A percentile compares a stretch with the other conserved stretches of the same genome.
Conservation (phyloP, 35 echinoderm and acorn worm genomes). For the Heliocidaris erythrogramma region DNA sequence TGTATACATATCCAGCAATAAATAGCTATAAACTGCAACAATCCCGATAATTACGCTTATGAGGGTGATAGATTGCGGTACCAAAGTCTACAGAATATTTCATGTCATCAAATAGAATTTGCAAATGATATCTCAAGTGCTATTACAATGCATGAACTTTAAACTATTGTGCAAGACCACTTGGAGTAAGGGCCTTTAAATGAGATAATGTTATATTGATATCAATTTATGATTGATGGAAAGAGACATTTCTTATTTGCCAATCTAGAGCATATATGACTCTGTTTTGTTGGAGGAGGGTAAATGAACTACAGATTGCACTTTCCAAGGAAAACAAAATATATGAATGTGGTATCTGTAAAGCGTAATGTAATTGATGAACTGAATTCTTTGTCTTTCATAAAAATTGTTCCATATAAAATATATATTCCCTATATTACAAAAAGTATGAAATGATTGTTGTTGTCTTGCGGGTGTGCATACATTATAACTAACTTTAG, state of each 20-base stretch:
- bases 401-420: neutral
- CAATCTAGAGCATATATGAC: neutral
- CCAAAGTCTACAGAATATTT: neutral
- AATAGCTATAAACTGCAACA: neutral
- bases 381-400: neutral
- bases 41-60: neutral
- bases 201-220: neutral
- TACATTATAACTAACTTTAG: too few relatives aligned
- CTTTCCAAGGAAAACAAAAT: neutral
- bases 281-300: neutral
- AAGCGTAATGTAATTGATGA: neutral
- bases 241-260: neutral
- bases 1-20: too few relatives aligned
- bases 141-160: neutral
- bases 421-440: neutral
- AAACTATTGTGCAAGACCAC: neutral
- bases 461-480: too few relatives aligned
- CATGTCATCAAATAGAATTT: neutral
- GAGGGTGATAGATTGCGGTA: neutral
- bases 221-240: neutral
- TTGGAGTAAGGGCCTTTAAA: neutral
- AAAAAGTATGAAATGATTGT: neutral
- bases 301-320: slow-evolving; percentile 1
- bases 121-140: neutral
- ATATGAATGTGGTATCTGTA: neutral